phyloP scores from a whole-genome alignment of 2,888 invertebrate genomes.

The Agrotis clavis region DNA sequence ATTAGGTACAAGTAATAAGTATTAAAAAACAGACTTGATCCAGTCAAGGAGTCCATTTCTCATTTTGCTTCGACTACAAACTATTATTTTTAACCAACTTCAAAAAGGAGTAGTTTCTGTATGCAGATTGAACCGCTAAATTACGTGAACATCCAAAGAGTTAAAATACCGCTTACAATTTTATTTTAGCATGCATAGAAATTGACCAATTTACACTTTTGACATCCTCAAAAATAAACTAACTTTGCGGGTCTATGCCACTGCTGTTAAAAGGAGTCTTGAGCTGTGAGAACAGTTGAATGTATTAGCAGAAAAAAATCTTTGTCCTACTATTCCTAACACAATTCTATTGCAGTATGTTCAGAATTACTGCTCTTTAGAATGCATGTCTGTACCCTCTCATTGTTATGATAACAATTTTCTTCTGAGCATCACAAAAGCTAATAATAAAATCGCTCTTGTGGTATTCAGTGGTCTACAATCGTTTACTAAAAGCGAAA shows the following conservation, averaged over 20 bases:
- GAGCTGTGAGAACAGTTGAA: background rate
- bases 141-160: conserved; percentile 52
- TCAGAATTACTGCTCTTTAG: background rate
- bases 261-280: background rate
- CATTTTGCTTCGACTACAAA: conserved; percentile 17
- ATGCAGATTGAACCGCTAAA: conserved; percentile 27
- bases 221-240: conserved; percentile 35
- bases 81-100: conserved; percentile 19
- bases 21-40: conserved; percentile 33
- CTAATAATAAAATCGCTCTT: background rate
- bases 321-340: background rate
- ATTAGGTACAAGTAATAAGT: conserved; percentile 32
- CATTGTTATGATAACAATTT: background rate
- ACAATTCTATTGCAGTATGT: background rate
- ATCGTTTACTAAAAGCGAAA: background rate
- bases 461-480: background rate
- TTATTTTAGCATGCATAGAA: conserved; percentile 53
- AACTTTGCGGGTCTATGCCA: conserved; percentile 13
- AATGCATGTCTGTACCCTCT: no score
- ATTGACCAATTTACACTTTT: conserved; percentile 52
- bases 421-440: background rate
- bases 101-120: conserved; percentile 8
- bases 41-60: conserved; percentile 12
- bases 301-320: background rate
- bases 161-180: conserved; percentile 60